Evolutionary conservation across 2,888 invertebrate genomes (phyloP).

Genomic region (Patella depressa): DNA sequence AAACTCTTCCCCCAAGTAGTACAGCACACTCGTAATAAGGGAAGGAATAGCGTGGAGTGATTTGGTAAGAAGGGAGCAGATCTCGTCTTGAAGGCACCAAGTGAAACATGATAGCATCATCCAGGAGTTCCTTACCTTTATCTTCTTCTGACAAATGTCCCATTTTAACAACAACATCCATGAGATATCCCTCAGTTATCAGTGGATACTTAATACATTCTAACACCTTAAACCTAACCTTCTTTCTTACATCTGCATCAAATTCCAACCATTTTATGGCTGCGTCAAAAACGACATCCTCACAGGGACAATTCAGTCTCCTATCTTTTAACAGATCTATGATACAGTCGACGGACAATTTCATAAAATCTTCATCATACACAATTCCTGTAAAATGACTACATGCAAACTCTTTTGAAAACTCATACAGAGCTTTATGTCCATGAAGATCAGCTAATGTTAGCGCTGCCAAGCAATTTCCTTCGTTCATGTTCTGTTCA

Average conservation of each 20-base stretch:
- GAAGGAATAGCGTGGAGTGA: slow-evolving; percentile 56
- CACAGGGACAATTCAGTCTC: slow-evolving; percentile 52
- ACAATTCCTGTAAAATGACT: slow-evolving; percentile 52
- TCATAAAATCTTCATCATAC: slow-evolving; percentile 59
- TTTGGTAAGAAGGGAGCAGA: slow-evolving; percentile 60
- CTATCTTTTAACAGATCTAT: slow-evolving; percentile 57
- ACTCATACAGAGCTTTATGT: slow-evolving; percentile 57
- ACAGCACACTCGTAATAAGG: slow-evolving; percentile 56
- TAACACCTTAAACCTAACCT: slow-evolving; percentile 46
- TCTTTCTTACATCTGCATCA: slow-evolving; percentile 40
- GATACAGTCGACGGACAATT: slow-evolving; percentile 56
- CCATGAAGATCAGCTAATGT: slow-evolving; percentile 61
- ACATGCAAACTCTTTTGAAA: slow-evolving; percentile 56
- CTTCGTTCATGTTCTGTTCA: slow-evolving; percentile 59
- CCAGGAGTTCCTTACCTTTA: slow-evolving; percentile 53
- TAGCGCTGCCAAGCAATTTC: slow-evolving; percentile 61
- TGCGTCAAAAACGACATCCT: slow-evolving; percentile 57
- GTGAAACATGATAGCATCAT: slow-evolving; percentile 58
- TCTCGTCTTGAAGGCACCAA: slow-evolving; percentile 58
- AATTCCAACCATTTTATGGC: slow-evolving; percentile 57
- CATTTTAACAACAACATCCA: slow-evolving; percentile 53
- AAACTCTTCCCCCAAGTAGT: slow-evolving; percentile 57
- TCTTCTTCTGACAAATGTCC: slow-evolving; percentile 52
- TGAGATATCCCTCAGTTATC: slow-evolving; percentile 52
- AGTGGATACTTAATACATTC: slow-evolving; percentile 62